Percentiles rank a stretch among this genome's conserved stretches.
Evolutionary conservation across 2,113 vertebrate species (phyloP).

Genomic region (Silurus glanis): DNA sequence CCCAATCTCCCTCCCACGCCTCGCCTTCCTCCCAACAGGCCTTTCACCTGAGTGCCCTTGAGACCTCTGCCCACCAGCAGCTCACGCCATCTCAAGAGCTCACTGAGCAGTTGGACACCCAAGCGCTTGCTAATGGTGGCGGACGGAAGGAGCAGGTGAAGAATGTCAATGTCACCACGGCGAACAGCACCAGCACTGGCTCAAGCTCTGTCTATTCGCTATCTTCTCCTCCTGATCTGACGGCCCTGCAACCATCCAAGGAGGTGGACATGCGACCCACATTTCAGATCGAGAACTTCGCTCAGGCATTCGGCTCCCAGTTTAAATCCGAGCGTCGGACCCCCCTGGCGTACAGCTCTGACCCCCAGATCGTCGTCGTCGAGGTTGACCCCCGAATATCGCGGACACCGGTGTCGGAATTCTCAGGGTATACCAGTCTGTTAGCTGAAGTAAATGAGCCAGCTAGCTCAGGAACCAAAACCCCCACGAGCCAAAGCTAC

Average conservation of each 20-base stretch:
- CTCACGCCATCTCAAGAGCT: conserved; percentile 98
- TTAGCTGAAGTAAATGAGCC: conserved; percentile 97
- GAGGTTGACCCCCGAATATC: conserved; percentile 90
- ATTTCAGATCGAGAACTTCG: conserved; percentile 99
- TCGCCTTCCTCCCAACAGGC: conserved; percentile 75
- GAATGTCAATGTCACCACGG: conserved; percentile 52
- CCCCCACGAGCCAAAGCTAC: conserved; percentile 98
- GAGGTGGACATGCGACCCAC: conserved; percentile 85
- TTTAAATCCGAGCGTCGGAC: conserved; percentile 96
- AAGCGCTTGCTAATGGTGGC: conserved; percentile 78
- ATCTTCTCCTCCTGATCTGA: conserved; percentile 82
- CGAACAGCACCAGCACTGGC: conserved; percentile 39
- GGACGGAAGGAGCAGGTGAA: conserved; percentile 90
- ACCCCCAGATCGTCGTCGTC: conserved; percentile 80
- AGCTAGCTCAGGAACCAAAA: conserved; percentile 98
- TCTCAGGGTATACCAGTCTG: conserved; percentile 99
- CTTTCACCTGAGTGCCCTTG: conserved; percentile 90
- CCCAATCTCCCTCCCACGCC: conserved; percentile 58
- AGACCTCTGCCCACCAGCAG: conserved; percentile 89
- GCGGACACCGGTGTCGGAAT: conserved; percentile 97
- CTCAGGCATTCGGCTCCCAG: conserved; percentile 98
- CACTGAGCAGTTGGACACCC: conserved; percentile 94
- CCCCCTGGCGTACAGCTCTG: conserved; percentile 88
- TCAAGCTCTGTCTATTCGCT: conserved; percentile 80
- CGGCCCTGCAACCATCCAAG: conserved; percentile 88